Percentiles rank a stretch among this genome's conserved stretches.
Evolutionary conservation across 2,797 vertebrate genomes (phyloP).

Genomic region (Artibeus lituratus): DNA sequence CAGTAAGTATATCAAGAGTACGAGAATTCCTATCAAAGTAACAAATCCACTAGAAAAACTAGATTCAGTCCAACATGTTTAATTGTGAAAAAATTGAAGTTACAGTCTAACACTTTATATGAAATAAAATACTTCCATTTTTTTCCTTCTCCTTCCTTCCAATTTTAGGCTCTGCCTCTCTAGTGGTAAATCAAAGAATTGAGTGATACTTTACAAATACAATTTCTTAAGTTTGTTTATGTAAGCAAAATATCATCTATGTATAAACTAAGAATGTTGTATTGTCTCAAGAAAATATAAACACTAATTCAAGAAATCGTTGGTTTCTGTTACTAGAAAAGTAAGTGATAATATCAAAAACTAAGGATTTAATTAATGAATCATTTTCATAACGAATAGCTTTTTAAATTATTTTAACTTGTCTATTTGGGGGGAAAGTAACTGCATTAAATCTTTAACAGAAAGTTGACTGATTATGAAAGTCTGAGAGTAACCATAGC

Average conservation of each 20-base stretch:
- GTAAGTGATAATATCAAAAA: conserved; percentile 12
- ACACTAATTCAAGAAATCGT: not conserved
- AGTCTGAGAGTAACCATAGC: not conserved
- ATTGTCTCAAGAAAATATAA: conserved; percentile 18
- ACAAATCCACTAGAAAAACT: conserved; percentile 72
- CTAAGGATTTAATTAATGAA: conserved; percentile 32
- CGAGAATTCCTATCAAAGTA: conserved; percentile 64
- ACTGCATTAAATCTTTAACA: conserved; percentile 13
- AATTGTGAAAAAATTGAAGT: conserved; percentile 14
- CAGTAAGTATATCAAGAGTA: conserved; percentile 47
- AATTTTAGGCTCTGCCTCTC: not conserved
- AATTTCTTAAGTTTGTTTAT: not conserved
- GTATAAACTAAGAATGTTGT: not conserved
- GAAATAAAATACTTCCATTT: conserved; percentile 23
- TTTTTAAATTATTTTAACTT: conserved; percentile 12
- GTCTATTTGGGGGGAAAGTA: conserved; percentile 19
- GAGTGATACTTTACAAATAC: conserved; percentile 23
- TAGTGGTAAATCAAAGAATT: not conserved
- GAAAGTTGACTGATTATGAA: not conserved
- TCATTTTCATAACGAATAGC: conserved; percentile 27
- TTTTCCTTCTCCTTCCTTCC: conserved; percentile 9
- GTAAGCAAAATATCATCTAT: not conserved
- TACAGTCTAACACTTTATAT: conserved; percentile 7
- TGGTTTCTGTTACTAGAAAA: conserved; percentile 23
- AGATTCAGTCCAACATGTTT: conserved; percentile 35